phyloP scores from a whole-genome alignment of 2,888 invertebrate genomes.

The Ernsta delagoae region DNA sequence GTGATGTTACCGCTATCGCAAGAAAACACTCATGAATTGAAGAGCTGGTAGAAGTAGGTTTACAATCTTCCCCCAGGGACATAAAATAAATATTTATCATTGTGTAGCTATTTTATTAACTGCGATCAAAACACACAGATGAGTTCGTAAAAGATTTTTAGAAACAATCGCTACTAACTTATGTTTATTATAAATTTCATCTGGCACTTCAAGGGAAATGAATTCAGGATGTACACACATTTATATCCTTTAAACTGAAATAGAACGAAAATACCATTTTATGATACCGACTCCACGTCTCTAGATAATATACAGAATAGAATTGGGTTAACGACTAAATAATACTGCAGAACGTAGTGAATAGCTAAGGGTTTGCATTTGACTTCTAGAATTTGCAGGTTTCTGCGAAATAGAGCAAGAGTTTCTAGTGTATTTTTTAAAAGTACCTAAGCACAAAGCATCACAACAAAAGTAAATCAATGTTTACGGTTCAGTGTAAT shows the following conservation, averaged over 20 bases:
- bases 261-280: neutral
- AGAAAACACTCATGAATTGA: neutral
- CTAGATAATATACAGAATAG: constrained; percentile 37
- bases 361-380: constrained; percentile 39
- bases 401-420: neutral
- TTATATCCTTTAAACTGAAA: neutral
- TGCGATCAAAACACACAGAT: too few relatives aligned
- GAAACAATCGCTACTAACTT: too few relatives aligned
- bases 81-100: too few relatives aligned
- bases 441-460: too few relatives aligned
- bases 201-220: too few relatives aligned
- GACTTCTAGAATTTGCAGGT: constrained; percentile 31
- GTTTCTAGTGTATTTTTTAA: too few relatives aligned
- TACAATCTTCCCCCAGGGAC: neutral
- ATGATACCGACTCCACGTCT: neutral
- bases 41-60: neutral
- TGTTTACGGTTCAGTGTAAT: too few relatives aligned
- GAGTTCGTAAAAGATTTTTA: too few relatives aligned
- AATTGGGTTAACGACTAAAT: constrained; percentile 48
- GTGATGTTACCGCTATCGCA: neutral
- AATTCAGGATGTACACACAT: neutral
- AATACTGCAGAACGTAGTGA: constrained; percentile 42
- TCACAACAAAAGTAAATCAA: too few relatives aligned
- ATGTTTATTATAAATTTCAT: too few relatives aligned
- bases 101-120: too few relatives aligned